Conservation (phyloP, 2,888 invertebrate genomes). For the Arctia plantaginis region DNA sequence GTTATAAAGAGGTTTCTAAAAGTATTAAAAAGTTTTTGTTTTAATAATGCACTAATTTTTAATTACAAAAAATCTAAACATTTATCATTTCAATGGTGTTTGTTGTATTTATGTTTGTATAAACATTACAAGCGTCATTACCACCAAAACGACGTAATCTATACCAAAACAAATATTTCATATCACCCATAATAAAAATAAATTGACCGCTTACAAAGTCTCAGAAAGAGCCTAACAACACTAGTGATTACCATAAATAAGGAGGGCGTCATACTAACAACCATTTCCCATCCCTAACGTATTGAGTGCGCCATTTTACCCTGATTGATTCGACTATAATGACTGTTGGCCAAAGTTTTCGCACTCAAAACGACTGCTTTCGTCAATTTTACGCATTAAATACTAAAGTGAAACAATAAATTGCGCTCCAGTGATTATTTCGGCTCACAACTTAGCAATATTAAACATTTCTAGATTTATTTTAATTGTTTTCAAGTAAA, state of each 20-base stretch:
- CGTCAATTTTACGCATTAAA: slow-evolving; percentile 76
- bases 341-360: slow-evolving; percentile 73
- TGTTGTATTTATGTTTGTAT: background rate
- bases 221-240: slow-evolving; percentile 38
- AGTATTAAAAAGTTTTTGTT: too few relatives aligned
- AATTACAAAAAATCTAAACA: background rate
- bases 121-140: background rate
- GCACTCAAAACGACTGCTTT: slow-evolving; percentile 69
- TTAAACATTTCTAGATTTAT: slow-evolving; percentile 65
- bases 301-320: slow-evolving; percentile 63
- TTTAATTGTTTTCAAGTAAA: slow-evolving; percentile 62
- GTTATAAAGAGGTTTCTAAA: too few relatives aligned
- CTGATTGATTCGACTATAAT: slow-evolving; percentile 83
- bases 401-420: slow-evolving; percentile 73
- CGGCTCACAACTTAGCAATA: slow-evolving; percentile 68
- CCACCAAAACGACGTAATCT: slow-evolving; percentile 2
- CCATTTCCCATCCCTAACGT: slow-evolving; percentile 61
- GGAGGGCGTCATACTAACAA: slow-evolving; percentile 59
- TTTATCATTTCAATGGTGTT: background rate
- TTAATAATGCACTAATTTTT: background rate
- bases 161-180: slow-evolving; percentile 22
- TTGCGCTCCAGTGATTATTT: slow-evolving; percentile 71
- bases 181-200: slow-evolving; percentile 40
- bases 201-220: slow-evolving; percentile 43
- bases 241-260: slow-evolving; percentile 74